Base-by-base conservation (phyloP, 2,888 invertebrate genomes). In the Erannis defoliaria region DNA sequence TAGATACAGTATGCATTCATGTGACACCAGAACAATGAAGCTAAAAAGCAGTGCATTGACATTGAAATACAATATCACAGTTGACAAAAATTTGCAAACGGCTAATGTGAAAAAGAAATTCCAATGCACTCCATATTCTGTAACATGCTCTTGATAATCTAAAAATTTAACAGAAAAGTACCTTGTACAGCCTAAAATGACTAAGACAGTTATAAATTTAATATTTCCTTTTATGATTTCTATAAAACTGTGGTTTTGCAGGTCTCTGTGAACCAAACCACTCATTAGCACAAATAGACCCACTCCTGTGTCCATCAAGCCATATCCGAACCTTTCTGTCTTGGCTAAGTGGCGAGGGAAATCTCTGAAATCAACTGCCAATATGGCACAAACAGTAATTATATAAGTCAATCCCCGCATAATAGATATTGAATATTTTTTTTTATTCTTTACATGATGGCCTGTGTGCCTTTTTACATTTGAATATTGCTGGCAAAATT, bases 41-140 rank as follows among this genome's bases (percentile, higher is more conserved):
- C 96, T 94, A 31, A 94, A 84, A 6, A 94, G 62, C 49, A 95
- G 88, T 19, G 95, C 83, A 46, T 93, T 84, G 33, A 91, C 85
- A 1, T 95, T 82, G 9, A 94, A 82, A 49, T 88, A 93, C 45
- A 96, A 86, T 40, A 96, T 75, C 8, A 95, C 67, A 0, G 95
- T 95, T 37, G 96, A 95, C 18, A 96, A 77, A 0, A 97, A 81
- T 88, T 97, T 98, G 16, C 98, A 96, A 38, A 96, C 88, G 2
- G 97, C 98, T 58, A 99, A 89, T 0, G 99, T 99, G 70, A 98
- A 96, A 86, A 99, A 99, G 84, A 99, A 99, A 88, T 99, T 99
- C 97, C 99, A 98, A 85, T 99, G 99, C 0, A 96, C 94, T 0
- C 99, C 99, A 93, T 99, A 99, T 84, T 99, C 99, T 0, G 96